Percentiles rank a stretch among this genome's conserved stretches.
Conservation (phyloP, 2,113 vertebrate genomes). For the Seriola rivoliana region DNA sequence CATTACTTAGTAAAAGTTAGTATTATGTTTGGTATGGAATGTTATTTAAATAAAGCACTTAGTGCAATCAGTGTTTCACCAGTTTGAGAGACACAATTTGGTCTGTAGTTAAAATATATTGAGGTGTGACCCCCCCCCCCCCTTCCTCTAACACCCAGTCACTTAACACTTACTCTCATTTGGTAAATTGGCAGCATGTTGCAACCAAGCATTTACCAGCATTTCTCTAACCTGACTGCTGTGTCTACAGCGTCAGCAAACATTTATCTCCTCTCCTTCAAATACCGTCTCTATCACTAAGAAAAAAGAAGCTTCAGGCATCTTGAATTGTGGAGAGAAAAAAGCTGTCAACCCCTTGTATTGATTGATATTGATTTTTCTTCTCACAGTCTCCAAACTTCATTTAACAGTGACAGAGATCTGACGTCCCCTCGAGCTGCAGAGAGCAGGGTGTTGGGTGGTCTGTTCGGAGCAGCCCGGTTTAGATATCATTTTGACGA, state of each 20-base stretch:
- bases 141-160: too few relatives aligned
- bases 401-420: constrained; percentile 60
- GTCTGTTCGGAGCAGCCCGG: neutral
- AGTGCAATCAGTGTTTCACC: too few relatives aligned
- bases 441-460: neutral
- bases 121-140: too few relatives aligned
- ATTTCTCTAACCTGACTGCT: neutral
- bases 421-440: constrained; percentile 19
- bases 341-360: constrained; percentile 44
- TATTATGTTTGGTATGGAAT: too few relatives aligned
- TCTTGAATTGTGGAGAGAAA: constrained; percentile 14
- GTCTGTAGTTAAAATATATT: too few relatives aligned
- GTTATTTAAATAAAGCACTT: too few relatives aligned
- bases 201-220: neutral
- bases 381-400: constrained; percentile 62
- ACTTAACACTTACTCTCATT: too few relatives aligned
- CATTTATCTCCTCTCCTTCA: constrained; percentile 12
- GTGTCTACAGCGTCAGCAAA: neutral
- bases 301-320: constrained; percentile 24
- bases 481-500: neutral
- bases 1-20: too few relatives aligned
- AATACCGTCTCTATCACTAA: neutral
- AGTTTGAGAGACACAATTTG: too few relatives aligned
- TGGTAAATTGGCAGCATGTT: neutral
- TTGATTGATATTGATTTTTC: constrained; percentile 67